These are phyloP conservation scores for Nomada fucata DNA, from an alignment of 2,888 invertebrate genomes.

Conservation along the genomic window DNA sequence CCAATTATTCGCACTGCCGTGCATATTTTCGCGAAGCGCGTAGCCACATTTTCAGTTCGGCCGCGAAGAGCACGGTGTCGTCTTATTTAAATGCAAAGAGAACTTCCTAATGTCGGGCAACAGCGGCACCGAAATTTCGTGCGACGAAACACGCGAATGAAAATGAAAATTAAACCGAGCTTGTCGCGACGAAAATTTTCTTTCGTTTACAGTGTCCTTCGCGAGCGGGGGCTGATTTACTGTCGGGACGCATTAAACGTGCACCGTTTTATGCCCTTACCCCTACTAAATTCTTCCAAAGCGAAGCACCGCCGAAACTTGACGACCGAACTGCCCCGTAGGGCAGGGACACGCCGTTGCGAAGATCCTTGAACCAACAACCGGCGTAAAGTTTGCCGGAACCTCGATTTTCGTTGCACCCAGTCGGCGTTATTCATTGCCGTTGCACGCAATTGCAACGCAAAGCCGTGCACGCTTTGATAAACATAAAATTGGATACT, in stretches of 20 bases:
- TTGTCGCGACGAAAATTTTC: constrained; percentile 1
- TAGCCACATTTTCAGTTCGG: constrained; percentile 21
- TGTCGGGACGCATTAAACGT: not conserved
- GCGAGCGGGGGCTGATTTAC: not conserved
- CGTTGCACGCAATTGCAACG: not conserved
- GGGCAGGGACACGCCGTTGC: no score
- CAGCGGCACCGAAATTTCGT: not conserved
- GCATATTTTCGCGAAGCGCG: constrained; percentile 27
- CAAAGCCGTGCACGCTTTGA: not conserved
- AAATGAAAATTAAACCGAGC: not conserved
- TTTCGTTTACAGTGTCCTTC: not conserved
- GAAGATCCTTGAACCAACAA: no score
- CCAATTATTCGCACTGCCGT: constrained; percentile 26
- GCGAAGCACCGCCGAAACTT: not conserved
- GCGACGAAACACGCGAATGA: not conserved
- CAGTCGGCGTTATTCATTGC: not conserved
- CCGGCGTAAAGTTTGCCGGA: not conserved
- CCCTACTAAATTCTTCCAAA: not conserved
- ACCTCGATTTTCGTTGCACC: not conserved
- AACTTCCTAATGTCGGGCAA: constrained; percentile 41
- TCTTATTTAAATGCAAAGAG: constrained; percentile 62
- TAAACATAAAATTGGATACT: constrained; percentile 13
- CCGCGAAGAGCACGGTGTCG: constrained; percentile 20
- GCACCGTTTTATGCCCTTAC: not conserved
- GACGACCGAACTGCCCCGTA: no score